A percentile compares a stretch with the other conserved stretches of the same genome.
Evolutionary conservation across 2,888 invertebrate genomes (phyloP).

Genomic region (Orchestes rusci): DNA sequence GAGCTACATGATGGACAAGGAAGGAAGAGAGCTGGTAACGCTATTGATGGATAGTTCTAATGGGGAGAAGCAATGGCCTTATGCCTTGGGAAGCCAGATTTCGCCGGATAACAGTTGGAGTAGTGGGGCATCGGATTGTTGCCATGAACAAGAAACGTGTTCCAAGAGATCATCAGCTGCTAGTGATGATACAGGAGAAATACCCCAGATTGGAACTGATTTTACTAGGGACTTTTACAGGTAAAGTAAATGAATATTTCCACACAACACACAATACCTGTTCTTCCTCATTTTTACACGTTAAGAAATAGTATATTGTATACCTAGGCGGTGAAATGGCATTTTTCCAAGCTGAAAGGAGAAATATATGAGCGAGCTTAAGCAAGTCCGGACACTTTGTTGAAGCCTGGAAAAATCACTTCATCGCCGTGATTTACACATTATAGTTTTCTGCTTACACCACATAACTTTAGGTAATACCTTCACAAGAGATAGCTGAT

Average conservation of each 20-base stretch:
- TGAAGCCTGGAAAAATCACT: too few species aligned
- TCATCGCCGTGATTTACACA: too few species aligned
- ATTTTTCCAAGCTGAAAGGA: too few species aligned
- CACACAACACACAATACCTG: background rate
- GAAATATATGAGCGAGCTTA: too few species aligned
- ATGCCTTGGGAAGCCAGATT: constrained; percentile 41
- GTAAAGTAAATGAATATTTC: too few species aligned
- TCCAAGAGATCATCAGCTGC: constrained; percentile 66
- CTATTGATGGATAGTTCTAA: constrained; percentile 48
- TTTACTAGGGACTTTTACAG: constrained; percentile 72
- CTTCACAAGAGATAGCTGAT: too few species aligned
- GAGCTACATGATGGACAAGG: constrained; percentile 58
- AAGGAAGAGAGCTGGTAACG: constrained; percentile 57
- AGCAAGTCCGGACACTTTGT: too few species aligned
- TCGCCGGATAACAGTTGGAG: constrained; percentile 57
- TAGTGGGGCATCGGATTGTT: constrained; percentile 47
- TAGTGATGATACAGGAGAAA: constrained; percentile 56
- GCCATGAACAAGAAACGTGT: constrained; percentile 48
- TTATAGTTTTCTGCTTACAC: too few species aligned
- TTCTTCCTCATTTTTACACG: background rate
- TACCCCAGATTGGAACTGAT: constrained; percentile 62
- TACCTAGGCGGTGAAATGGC: too few species aligned
- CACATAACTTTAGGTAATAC: too few species aligned
- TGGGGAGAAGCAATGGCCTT: constrained; percentile 58
- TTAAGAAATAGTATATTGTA: too few species aligned